A percentile compares a stretch with the other conserved stretches of the same genome.
Evolutionary conservation across 2,888 invertebrate genomes (phyloP).

Genomic region (Cephus spinipes): DNA sequence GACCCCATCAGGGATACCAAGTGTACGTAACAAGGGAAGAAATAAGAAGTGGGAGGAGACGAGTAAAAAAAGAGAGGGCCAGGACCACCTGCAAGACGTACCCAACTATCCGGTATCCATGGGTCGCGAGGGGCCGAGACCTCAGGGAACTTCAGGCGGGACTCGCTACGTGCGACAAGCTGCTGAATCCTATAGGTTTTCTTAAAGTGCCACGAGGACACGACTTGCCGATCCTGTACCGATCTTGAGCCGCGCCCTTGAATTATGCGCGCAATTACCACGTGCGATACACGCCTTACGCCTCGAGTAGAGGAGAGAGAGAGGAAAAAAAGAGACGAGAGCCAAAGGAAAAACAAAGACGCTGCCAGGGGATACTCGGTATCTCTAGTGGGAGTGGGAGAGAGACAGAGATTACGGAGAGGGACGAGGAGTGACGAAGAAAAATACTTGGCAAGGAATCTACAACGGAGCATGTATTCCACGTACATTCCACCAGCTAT

Average conservation of each 20-base stretch:
- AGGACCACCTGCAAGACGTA: conserved; percentile 5
- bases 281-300: conserved; percentile 9
- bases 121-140: not conserved
- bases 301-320: conserved; percentile 14
- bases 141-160: not conserved
- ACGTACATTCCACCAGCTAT: not conserved
- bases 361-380: not conserved
- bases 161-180: conserved; percentile 34
- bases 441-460: conserved; percentile 20
- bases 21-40: not conserved
- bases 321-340: not conserved
- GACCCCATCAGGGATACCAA: not conserved
- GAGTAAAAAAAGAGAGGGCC: not conserved
- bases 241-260: conserved; percentile 49
- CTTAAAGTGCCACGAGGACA: conserved; percentile 47
- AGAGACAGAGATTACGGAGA: conserved; percentile 1
- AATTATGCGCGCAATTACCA: conserved; percentile 61
- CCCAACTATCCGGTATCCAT: not conserved
- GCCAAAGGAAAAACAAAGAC: not conserved
- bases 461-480: conserved; percentile 14
- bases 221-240: not conserved
- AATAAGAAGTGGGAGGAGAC: not conserved
- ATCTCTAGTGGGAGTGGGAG: not conserved
- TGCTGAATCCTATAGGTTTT: conserved; percentile 49
- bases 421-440: conserved; percentile 4